These are phyloP conservation scores for Hormaphis cornu DNA, from an alignment of 1,140 invertebrate species.

Conservation along the genomic window DNA sequence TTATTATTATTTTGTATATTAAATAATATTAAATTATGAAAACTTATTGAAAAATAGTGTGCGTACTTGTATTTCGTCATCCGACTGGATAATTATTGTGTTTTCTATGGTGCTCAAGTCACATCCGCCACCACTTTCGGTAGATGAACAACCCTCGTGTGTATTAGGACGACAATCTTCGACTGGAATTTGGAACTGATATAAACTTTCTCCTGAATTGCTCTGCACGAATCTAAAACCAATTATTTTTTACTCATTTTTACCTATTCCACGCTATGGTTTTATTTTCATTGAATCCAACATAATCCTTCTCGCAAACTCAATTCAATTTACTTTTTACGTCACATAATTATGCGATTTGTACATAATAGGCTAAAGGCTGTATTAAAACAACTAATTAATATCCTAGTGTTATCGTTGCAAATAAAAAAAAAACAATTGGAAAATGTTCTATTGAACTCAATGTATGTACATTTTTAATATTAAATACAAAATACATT, in stretches of 20 bases:
- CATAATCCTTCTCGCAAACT: no score
- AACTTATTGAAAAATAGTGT: background rate
- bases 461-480: no score
- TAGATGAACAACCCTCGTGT: constrained; percentile 32
- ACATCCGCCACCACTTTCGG: constrained; percentile 40
- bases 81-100: constrained; percentile 55
- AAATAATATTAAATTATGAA: background rate
- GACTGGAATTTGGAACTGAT: constrained; percentile 53
- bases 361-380: no score
- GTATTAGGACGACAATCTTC: constrained; percentile 50
- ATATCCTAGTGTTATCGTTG: no score
- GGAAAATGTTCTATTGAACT: no score
- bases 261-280: no score
- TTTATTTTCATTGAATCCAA: no score
- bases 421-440: no score
- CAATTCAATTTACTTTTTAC: no score
- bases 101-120: constrained; percentile 53
- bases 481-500: no score
- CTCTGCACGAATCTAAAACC: constrained; percentile 43
- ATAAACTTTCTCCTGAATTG: constrained; percentile 47
- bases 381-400: no score
- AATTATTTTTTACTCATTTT: background rate
- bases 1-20: background rate
- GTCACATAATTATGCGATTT: no score
- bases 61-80: constrained; percentile 51